phyloP scores from a whole-genome alignment of 2,888 invertebrate genomes.

The Drepanosiphum platanoidis region DNA sequence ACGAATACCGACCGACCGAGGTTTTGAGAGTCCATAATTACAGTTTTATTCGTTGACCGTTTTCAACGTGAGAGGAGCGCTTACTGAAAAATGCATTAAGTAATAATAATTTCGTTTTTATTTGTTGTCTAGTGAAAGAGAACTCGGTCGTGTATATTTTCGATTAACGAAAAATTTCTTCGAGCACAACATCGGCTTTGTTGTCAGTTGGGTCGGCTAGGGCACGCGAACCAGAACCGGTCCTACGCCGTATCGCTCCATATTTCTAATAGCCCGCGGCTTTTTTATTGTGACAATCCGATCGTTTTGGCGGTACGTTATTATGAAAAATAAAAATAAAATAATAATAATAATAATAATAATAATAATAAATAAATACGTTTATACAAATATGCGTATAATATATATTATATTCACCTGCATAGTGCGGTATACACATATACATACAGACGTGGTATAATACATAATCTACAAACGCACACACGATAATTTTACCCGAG shows the following conservation, averaged over 20 bases:
- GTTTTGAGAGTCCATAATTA: not conserved
- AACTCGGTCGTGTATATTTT: not conserved
- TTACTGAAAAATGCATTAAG: not conserved
- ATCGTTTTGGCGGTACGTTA: constrained; percentile 50
- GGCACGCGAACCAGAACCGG: constrained; percentile 36
- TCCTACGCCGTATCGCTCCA: constrained; percentile 22
- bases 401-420: not conserved
- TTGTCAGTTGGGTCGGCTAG: constrained; percentile 7
- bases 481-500: constrained; percentile 28
- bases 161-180: constrained; percentile 39
- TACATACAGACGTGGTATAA: constrained; percentile 6
- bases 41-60: not conserved
- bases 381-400: constrained; percentile 31
- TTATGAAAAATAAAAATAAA: constrained; percentile 39
- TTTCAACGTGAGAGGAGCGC: not conserved
- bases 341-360: constrained; percentile 35
- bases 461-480: not conserved
- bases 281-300: constrained; percentile 54
- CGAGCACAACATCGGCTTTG: constrained; percentile 25
- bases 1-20: not conserved
- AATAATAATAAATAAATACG: constrained; percentile 36
- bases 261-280: constrained; percentile 34
- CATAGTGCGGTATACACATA: not conserved
- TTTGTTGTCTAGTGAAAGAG: constrained; percentile 9
- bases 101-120: not conserved